These are phyloP conservation scores for Peucedramus taeniatus DNA, from an alignment of 2,113 vertebrate genomes.

Conservation along the genomic window DNA sequence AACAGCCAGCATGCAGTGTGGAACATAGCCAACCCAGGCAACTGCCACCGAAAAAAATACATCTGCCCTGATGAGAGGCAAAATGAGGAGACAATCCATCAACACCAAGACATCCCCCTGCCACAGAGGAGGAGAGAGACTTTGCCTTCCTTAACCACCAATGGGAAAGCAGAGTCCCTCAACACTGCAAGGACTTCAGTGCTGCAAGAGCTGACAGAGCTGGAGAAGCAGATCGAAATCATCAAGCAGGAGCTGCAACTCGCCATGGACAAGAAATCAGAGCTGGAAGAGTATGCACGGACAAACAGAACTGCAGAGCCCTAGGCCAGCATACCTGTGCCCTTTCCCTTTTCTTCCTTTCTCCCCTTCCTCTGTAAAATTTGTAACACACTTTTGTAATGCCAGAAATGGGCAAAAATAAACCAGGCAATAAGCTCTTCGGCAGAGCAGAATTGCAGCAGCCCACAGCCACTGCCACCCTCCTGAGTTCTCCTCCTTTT, in stretches of 20 bases:
- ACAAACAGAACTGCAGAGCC: conserved; percentile 77
- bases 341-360: background rate
- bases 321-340: conserved; percentile 36
- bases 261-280: conserved; percentile 89
- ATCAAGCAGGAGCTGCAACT: conserved; percentile 93
- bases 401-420: conserved; percentile 21
- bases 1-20: conserved; percentile 83
- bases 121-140: conserved; percentile 76
- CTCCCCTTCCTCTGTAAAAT: background rate
- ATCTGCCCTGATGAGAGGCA: conserved; percentile 75
- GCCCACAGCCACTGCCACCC: conserved; percentile 2
- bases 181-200: conserved; percentile 74
- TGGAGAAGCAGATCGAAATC: conserved; percentile 89
- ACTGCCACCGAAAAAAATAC: conserved; percentile 76
- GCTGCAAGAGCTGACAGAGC: conserved; percentile 87
- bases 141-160: conserved; percentile 78
- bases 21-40: conserved; percentile 78
- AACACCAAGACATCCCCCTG: conserved; percentile 78
- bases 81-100: conserved; percentile 73
- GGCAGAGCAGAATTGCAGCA: background rate
- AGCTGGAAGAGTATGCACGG: conserved; percentile 90
- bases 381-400: conserved; percentile 62
- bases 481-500: conserved; percentile 30
- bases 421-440: conserved; percentile 6
- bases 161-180: conserved; percentile 86